phyloP scores from a whole-genome alignment of 2,113 vertebrate genomes.

The Theristicus caerulescens region DNA sequence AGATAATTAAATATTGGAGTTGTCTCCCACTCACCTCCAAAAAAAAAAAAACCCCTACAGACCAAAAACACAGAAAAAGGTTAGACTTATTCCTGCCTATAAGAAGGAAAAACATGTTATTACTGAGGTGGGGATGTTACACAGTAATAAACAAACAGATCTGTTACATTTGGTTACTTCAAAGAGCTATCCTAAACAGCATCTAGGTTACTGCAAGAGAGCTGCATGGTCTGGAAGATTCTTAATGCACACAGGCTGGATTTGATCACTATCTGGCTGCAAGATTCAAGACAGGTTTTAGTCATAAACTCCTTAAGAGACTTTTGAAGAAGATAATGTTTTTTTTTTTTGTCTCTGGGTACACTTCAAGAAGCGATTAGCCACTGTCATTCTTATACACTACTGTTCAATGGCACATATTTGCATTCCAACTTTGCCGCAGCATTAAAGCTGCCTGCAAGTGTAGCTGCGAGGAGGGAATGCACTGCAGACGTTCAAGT shows the following conservation, averaged over 20 bases:
- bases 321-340: neutral
- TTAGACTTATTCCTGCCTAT: neutral
- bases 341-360: neutral
- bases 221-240: neutral
- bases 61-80: neutral
- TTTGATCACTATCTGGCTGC: neutral
- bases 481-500: neutral
- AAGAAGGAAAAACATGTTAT: neutral
- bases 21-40: neutral
- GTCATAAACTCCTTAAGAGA: neutral
- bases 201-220: neutral
- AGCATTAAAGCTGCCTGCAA: neutral
- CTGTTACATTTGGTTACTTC: neutral
- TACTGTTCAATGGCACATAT: neutral
- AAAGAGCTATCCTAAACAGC: neutral
- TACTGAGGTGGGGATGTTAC: neutral
- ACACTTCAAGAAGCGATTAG: neutral
- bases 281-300: neutral
- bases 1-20: neutral
- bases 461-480: neutral
- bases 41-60: neutral
- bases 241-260: neutral
- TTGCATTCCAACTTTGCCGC: neutral
- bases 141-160: neutral
- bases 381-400: neutral